Evolutionary conservation across 2,888 invertebrate genomes (phyloP).

Genomic region (Kuschelorhynchus macadamiae): DNA sequence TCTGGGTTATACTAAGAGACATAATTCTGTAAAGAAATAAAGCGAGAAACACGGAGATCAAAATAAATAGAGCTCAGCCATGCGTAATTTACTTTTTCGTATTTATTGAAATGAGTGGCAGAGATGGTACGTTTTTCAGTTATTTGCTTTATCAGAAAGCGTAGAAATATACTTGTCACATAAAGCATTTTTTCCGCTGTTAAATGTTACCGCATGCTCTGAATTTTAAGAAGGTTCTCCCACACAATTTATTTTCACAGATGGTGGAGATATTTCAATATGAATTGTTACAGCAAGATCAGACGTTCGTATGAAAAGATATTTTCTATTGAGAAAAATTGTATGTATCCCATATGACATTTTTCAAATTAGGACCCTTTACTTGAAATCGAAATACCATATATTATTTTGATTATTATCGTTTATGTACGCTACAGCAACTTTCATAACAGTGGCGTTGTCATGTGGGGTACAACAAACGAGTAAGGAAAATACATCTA

Average conservation of each 20-base stretch:
- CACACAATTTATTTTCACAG: conserved; percentile 22
- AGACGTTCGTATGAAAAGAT: conserved; percentile 12
- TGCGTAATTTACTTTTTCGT: conserved; percentile 28
- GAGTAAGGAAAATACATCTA: too few species aligned
- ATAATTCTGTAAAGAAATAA: conserved; percentile 24
- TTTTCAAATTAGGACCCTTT: conserved; percentile 16
- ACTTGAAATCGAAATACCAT: too few species aligned
- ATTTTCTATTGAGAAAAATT: conserved; percentile 9
- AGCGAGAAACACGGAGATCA: conserved; percentile 21
- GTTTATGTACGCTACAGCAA: too few species aligned
- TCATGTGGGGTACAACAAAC: too few species aligned
- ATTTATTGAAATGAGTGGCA: conserved; percentile 34
- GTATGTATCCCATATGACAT: conserved; percentile 10
- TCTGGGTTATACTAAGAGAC: conserved; percentile 23
- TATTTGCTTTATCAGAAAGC: conserved; percentile 28
- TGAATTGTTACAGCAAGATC: conserved; percentile 22
- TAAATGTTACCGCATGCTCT: conserved; percentile 17
- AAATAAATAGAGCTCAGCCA: conserved; percentile 31
- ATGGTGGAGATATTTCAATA: conserved; percentile 29
- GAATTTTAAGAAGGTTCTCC: conserved; percentile 28
- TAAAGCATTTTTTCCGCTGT: conserved; percentile 29
- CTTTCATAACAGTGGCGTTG: too few species aligned
- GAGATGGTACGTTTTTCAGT: conserved; percentile 26
- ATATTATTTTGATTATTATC: too few species aligned
- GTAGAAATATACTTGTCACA: conserved; percentile 25